These are phyloP conservation scores for Pimpla rufipes DNA, from an alignment of 2,888 invertebrate genomes.

Conservation along the genomic window DNA sequence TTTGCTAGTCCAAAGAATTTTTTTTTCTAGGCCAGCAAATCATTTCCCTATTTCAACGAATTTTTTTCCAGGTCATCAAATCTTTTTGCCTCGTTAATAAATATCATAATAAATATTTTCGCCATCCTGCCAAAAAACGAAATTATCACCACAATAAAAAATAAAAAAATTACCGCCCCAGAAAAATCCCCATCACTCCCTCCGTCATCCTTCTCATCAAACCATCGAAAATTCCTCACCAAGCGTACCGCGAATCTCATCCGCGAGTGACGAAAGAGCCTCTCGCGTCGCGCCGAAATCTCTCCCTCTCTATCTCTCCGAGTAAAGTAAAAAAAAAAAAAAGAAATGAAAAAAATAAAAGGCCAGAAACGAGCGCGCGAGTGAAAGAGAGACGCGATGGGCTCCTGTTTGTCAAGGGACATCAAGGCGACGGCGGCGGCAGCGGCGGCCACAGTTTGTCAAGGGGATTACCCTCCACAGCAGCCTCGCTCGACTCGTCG, in stretches of 20 bases:
- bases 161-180: neutral
- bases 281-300: no score
- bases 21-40: no score
- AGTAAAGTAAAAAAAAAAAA: slow-evolving; percentile 5
- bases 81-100: no score
- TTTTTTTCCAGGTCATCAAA: no score
- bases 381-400: slow-evolving; percentile 76
- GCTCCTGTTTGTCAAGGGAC: slow-evolving; percentile 81
- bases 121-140: no score
- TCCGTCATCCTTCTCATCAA: slow-evolving; percentile 21
- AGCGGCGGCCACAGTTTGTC: slow-evolving; percentile 79
- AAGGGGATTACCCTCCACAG: slow-evolving; percentile 78
- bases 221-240: neutral
- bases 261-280: slow-evolving; percentile 13
- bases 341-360: slow-evolving; percentile 32
- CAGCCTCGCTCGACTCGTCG: slow-evolving; percentile 63
- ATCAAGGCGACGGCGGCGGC: no score
- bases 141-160: no score
- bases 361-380: slow-evolving; percentile 56
- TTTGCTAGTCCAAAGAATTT: no score
- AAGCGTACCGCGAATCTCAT: slow-evolving; percentile 43
- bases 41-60: no score
- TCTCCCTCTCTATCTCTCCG: no score
- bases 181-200: neutral
- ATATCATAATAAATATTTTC: no score